Evolutionary conservation across 1,140 invertebrate genomes (phyloP), one percentile per base, ranked within the genome.

Genomic region (Colletes gigas): DNA sequence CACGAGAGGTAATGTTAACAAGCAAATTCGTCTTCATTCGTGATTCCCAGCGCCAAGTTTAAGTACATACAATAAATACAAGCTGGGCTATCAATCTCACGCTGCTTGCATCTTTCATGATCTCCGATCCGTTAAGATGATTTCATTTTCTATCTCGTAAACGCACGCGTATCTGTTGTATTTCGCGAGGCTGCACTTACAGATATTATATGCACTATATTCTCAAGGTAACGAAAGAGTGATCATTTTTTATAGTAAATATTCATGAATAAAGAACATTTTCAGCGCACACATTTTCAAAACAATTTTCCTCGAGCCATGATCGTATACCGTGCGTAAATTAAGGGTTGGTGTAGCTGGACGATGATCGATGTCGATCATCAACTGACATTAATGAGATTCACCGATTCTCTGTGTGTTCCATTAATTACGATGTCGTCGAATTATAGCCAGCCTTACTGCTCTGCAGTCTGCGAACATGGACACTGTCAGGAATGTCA

Each of bases 381-480:
- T 5, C 5, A 12, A 44, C n/a, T n/a, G n/a, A 21, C 52, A 52
- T 62, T 78, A 78, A 71, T 12, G 44, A 71, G 67, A 71, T 78
- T 50, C 68, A 10, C n/a, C 55, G 67, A 70, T 21, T 47, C 76
- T 62, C n/a, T 39, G 17, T 52, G 57, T 54, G 74, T 69, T 10
- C 47, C 67, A 71, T 78, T 78, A 78, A 78, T 78, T 71, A 71
- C 55, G 30, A 52, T 30, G 52, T 62, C 21, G 57, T 5, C 57
- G 57, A 78, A 78, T n/a, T 62, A 78, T 71, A 47, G 67, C 17
- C 47, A 60, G 57, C 7, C 50, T 17, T 17, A 54, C 54, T 30
- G 30, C 30, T 39, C 54, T 50, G 2, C 55, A 15, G 21, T 12
- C 10, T 41, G 30, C 9, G 74, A 71, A 78, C 68, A 39, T 15